A percentile compares a stretch with the other conserved stretches of the same genome.
Evolutionary conservation across 2,113 vertebrate genomes (phyloP).

Genomic region (Brachyistius frenatus): DNA sequence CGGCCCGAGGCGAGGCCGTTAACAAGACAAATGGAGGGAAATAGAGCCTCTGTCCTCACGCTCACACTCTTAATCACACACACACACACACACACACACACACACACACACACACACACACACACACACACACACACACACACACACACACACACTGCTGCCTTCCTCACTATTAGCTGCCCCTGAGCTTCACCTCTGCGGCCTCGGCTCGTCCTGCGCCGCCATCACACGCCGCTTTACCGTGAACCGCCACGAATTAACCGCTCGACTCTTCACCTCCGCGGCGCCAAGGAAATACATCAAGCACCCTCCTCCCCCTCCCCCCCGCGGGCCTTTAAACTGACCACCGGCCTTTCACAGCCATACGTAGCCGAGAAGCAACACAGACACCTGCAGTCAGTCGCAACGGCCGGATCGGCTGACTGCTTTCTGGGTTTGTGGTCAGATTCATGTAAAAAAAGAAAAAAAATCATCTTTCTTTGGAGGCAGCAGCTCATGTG

Average conservation of each 20-base stretch:
- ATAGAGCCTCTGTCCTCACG: constrained; percentile 46
- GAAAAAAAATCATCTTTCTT: no score
- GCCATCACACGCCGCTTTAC: constrained; percentile 23
- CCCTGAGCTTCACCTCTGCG: background rate
- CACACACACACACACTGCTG: constrained; percentile 22
- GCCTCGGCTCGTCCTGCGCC: background rate
- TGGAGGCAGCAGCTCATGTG: no score
- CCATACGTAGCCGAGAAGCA: no score
- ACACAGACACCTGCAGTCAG: no score
- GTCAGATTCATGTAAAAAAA: no score
- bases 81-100: no score
- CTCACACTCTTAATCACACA: constrained; percentile 38
- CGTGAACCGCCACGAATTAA: constrained; percentile 56
- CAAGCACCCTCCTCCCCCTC: background rate
- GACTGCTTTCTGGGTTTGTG: no score
- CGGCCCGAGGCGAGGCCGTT: constrained; percentile 66
- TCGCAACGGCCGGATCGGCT: no score
- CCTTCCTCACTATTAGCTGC: constrained; percentile 1
- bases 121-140: background rate
- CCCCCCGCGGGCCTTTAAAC: background rate
- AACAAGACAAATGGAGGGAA: constrained; percentile 70
- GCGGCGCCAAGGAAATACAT: constrained; percentile 38
- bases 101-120: constrained; percentile 17
- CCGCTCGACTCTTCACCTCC: constrained; percentile 58
- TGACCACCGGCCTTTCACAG: background rate